Evolutionary conservation across 2,113 vertebrate species (phyloP).

Genomic region (Columba janthina): DNA sequence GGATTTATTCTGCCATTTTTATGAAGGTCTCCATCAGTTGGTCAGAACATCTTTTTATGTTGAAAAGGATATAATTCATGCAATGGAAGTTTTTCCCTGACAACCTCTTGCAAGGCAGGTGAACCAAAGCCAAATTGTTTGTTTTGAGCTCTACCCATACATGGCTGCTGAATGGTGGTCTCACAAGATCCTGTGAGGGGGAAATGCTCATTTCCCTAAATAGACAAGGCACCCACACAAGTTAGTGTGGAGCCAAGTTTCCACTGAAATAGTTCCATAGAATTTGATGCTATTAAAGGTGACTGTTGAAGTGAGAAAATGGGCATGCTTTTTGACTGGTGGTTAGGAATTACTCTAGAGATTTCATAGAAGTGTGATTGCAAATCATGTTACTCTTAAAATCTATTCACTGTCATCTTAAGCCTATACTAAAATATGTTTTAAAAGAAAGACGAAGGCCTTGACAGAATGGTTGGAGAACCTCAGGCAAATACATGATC

Average conservation of each 20-base stretch:
- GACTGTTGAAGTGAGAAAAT: background rate
- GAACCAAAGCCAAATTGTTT: background rate
- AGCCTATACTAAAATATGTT: background rate
- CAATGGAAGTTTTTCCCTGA: background rate
- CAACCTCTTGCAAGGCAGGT: background rate
- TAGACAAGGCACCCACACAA: background rate
- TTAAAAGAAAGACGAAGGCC: background rate
- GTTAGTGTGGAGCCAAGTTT: background rate
- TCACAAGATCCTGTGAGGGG: background rate
- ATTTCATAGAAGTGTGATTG: background rate
- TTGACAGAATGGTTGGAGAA: background rate
- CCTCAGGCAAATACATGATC: background rate
- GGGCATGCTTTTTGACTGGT: background rate
- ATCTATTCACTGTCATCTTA: background rate
- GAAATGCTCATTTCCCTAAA: background rate
- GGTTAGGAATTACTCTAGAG: background rate
- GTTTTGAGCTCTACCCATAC: background rate
- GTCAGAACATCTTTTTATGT: background rate
- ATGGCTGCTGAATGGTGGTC: background rate
- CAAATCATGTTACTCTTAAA: background rate
- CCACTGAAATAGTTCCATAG: background rate
- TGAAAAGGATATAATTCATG: background rate
- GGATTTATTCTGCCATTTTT: background rate
- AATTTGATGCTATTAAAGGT: background rate
- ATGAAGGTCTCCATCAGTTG: background rate